Conservation (phyloP, 92 coral and sea anemone species). For the Nematostella vectensis region DNA sequence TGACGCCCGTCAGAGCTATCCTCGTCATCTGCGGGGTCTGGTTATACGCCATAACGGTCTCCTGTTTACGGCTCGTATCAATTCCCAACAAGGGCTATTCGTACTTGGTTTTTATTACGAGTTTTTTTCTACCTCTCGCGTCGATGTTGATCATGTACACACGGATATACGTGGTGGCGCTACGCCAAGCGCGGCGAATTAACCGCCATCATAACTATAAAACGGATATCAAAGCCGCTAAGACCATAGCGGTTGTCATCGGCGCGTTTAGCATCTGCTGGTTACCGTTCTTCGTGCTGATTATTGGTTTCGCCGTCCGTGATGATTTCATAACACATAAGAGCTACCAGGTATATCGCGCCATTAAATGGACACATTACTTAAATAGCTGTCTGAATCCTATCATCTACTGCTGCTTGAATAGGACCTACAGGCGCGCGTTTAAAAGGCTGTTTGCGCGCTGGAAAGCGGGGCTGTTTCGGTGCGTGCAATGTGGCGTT, state of each 20-base stretch:
- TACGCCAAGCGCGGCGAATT: slow-evolving; percentile 76
- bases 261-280: slow-evolving; percentile 83
- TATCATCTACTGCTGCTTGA: slow-evolving; percentile 75
- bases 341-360: slow-evolving; percentile 30
- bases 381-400: slow-evolving; percentile 89
- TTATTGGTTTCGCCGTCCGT: slow-evolving; percentile 49
- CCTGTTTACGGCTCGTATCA: slow-evolving; percentile 42
- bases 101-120: slow-evolving; percentile 47
- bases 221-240: slow-evolving; percentile 90
- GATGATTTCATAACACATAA: slow-evolving; percentile 7
- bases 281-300: slow-evolving; percentile 65
- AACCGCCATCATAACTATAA: slow-evolving; percentile 65
- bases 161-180: slow-evolving; percentile 79
- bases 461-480: slow-evolving; percentile 47
- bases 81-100: slow-evolving; percentile 46
- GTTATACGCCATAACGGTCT: slow-evolving; percentile 57
- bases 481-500: too few relatives aligned
- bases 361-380: slow-evolving; percentile 75
- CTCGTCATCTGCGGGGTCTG: slow-evolving; percentile 57
- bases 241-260: slow-evolving; percentile 93
- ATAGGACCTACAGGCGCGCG: slow-evolving; percentile 80
- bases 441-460: slow-evolving; percentile 64
- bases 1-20: slow-evolving; percentile 75
- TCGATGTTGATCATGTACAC: slow-evolving; percentile 80
- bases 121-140: slow-evolving; percentile 62